Conservation (phyloP, 2,888 invertebrate species). For the Drosophila affinis region DNA sequence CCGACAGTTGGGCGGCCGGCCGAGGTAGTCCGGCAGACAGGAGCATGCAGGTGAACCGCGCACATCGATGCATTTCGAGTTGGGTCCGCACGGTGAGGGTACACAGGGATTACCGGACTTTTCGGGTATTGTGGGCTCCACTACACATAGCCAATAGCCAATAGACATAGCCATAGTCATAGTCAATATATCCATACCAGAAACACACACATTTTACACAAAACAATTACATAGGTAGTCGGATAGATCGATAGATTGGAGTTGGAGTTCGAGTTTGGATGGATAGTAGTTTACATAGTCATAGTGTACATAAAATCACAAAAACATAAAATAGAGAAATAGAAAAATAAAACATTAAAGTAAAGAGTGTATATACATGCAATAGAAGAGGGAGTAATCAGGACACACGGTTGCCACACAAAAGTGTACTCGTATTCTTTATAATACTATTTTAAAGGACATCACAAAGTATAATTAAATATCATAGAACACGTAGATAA, state of each 20-base stretch:
- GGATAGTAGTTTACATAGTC: constrained; percentile 55
- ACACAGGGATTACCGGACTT: constrained; percentile 90
- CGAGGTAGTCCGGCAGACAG: constrained; percentile 90
- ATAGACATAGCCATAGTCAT: constrained; percentile 53
- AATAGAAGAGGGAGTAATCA: constrained; percentile 30
- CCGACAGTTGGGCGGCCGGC: constrained; percentile 93
- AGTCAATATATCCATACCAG: constrained; percentile 44
- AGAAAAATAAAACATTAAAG: constrained; percentile 62
- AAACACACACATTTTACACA: constrained; percentile 65
- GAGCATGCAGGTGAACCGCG: constrained; percentile 92
- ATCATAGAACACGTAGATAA: neutral
- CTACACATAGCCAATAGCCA: constrained; percentile 53
- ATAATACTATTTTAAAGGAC: neutral
- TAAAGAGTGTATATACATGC: constrained; percentile 73
- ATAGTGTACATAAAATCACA: constrained; percentile 65
- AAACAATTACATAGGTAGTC: constrained; percentile 65
- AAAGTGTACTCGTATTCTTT: neutral
- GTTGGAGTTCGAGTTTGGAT: constrained; percentile 52
- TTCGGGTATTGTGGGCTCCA: constrained; percentile 84
- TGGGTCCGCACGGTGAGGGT: constrained; percentile 93
- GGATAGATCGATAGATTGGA: constrained; percentile 45
- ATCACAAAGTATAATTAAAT: neutral
- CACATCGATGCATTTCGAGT: constrained; percentile 90
- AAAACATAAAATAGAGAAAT: constrained; percentile 62
- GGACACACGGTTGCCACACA: neutral